A percentile compares a stretch with the other conserved stretches of the same genome.
Conservation (phyloP, 2,797 vertebrate species). For the Zalophus californianus region DNA sequence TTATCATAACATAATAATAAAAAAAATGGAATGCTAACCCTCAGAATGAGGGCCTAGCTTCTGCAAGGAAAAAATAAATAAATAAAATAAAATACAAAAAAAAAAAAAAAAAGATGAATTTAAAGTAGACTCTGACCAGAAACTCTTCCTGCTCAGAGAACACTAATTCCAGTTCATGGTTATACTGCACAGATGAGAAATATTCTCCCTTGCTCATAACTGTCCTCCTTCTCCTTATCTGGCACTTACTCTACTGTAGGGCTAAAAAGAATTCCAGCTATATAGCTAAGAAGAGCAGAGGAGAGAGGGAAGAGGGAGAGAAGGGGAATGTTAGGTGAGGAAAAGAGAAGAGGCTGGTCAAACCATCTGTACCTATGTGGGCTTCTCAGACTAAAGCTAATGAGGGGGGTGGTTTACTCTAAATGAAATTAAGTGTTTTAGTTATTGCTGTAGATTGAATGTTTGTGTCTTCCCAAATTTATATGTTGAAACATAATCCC, state of each 20-base stretch:
- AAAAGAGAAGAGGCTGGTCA: neutral
- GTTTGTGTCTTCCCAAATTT: neutral
- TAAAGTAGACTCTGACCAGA: neutral
- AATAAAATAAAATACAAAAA: too few species aligned
- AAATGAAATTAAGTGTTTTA: neutral
- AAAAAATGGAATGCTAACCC: too few species aligned
- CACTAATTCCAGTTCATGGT: neutral
- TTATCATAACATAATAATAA: too few species aligned
- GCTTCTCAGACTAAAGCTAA: neutral
- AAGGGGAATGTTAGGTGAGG: neutral
- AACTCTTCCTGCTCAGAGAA: neutral
- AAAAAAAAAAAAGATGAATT: neutral
- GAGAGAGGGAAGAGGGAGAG: fast-evolving
- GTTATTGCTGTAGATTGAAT: neutral
- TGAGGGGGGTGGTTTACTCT: neutral
- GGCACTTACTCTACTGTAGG: neutral
- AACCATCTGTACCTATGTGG: too few species aligned
- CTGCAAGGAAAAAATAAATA: too few species aligned
- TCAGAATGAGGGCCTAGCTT: too few species aligned
- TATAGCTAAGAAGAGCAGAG: neutral
- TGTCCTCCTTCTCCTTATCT: neutral
- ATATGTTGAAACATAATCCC: neutral
- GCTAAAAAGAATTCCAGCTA: neutral
- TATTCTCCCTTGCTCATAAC: neutral
- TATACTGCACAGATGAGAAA: neutral